Percentiles rank a stretch among this genome's conserved stretches.
Evolutionary conservation across 1,140 invertebrate species (phyloP).

Genomic region (Dryas iulia): DNA sequence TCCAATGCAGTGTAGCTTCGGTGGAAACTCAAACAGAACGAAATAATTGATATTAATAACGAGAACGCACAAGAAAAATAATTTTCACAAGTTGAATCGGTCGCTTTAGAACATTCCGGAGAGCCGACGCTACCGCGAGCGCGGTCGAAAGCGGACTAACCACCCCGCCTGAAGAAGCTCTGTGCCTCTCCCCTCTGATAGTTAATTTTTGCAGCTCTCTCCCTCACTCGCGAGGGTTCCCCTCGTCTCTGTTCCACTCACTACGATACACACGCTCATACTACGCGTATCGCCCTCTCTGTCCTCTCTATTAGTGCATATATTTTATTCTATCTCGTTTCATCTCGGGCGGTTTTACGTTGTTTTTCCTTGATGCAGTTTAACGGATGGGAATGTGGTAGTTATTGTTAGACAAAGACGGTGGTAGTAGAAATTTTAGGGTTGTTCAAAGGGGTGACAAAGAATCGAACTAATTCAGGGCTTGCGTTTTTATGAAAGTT

Average conservation of each 20-base stretch:
- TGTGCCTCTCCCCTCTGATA: conserved; percentile 73
- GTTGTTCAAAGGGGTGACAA: conserved; percentile 79
- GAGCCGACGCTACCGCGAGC: conserved; percentile 56
- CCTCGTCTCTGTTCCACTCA: conserved; percentile 61
- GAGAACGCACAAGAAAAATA: conserved; percentile 58
- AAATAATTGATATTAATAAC: conserved; percentile 29
- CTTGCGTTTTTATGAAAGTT: conserved; percentile 75
- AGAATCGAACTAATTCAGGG: conserved; percentile 79
- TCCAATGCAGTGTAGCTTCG: neutral
- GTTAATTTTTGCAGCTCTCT: conserved; percentile 72
- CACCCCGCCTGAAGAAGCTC: conserved; percentile 78
- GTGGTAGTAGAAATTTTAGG: conserved; percentile 78
- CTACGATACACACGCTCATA: conserved; percentile 57
- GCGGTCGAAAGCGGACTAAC: conserved; percentile 77
- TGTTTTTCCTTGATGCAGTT: conserved; percentile 80
- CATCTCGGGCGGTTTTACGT: conserved; percentile 75
- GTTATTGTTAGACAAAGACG: conserved; percentile 80
- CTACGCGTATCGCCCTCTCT: conserved; percentile 73
- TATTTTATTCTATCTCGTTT: conserved; percentile 80
- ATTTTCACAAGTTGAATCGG: conserved; percentile 71
- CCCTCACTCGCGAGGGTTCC: conserved; percentile 60
- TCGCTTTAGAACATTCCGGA: conserved; percentile 41
- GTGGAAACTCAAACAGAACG: conserved; percentile 17
- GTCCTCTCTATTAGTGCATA: conserved; percentile 78
- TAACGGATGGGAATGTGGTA: conserved; percentile 77